A percentile compares a stretch with the other conserved stretches of the same genome.
Conservation (phyloP, 1,140 invertebrate species). For the Acromyrmex heyeri region DNA sequence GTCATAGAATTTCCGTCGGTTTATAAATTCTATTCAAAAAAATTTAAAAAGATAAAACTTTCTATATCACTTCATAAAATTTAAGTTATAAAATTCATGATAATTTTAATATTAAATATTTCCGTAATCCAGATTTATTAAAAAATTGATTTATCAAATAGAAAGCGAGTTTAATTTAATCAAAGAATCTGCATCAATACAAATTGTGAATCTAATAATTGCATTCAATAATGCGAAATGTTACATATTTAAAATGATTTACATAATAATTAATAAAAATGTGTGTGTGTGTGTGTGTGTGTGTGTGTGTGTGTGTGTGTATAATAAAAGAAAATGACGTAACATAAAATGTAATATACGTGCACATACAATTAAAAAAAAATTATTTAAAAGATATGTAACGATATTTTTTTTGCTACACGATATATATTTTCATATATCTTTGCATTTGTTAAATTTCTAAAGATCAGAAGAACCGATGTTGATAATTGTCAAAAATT, state of each 20-base stretch:
- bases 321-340: no score
- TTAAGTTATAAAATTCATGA: no score
- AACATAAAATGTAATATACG: neutral
- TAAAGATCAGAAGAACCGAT: conserved; percentile 53
- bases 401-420: neutral
- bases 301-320: neutral
- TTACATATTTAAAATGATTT: neutral
- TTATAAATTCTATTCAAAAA: neutral
- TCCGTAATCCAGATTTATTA: neutral
- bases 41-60: neutral
- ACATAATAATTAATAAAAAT: neutral
- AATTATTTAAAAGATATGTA: neutral
- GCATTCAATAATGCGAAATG: neutral
- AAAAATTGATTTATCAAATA: neutral
- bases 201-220: neutral
- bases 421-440: neutral
- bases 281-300: neutral
- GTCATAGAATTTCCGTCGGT: neutral
- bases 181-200: neutral
- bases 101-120: neutral
- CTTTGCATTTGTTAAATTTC: neutral
- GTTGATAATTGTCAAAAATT: conserved; percentile 57
- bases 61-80: neutral
- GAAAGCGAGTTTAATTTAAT: neutral
- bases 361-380: neutral